Evolutionary conservation across 2,113 vertebrate genomes (phyloP).

Genomic region (Ia io): DNA sequence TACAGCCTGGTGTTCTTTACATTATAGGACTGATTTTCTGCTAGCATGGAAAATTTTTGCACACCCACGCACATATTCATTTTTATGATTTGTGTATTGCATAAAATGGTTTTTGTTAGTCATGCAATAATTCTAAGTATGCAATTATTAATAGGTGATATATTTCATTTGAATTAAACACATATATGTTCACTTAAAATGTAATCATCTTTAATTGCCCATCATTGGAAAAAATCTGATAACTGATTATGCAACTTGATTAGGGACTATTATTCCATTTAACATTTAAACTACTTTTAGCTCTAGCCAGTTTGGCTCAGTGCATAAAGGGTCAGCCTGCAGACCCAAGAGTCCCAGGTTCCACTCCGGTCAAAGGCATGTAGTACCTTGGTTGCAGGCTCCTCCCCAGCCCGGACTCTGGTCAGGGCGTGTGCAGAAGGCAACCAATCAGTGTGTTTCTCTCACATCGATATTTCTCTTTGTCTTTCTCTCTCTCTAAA

Average conservation of each 20-base stretch:
- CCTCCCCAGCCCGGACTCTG: too few species aligned
- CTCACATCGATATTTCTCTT: too few species aligned
- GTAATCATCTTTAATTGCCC: not conserved
- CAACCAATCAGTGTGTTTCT: too few species aligned
- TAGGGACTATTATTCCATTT: not conserved
- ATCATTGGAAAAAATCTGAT: not conserved
- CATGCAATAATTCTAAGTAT: not conserved
- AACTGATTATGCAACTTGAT: not conserved
- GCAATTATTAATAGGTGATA: not conserved
- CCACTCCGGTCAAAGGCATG: too few species aligned
- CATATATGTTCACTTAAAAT: not conserved
- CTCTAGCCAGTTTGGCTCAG: too few species aligned
- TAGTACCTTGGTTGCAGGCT: too few species aligned
- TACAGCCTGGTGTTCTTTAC: not conserved
- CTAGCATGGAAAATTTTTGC: not conserved
- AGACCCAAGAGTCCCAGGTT: too few species aligned
- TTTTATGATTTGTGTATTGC: conserved; percentile 13
- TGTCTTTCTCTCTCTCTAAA: too few species aligned
- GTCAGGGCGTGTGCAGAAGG: too few species aligned
- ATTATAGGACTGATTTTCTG: not conserved
- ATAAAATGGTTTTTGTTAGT: not conserved
- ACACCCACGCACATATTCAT: not conserved
- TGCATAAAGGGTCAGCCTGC: too few species aligned
- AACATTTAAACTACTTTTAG: not conserved
- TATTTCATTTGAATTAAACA: not conserved